Base-by-base conservation (phyloP, 2,113 vertebrate genomes). In the Pelecanus crispus region DNA sequence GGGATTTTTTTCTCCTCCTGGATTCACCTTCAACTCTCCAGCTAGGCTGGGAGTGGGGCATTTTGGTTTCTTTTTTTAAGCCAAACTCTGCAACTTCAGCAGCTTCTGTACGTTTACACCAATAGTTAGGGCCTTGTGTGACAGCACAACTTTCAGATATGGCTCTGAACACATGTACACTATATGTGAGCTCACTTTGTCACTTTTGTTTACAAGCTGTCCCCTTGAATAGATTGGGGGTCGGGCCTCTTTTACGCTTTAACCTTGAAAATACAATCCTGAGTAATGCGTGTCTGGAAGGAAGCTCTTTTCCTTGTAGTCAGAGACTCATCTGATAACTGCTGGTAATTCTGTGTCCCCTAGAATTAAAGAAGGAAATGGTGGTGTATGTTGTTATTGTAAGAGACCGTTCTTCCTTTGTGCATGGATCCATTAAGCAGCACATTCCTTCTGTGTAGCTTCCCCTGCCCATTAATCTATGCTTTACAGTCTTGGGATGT, bases 381-480 rank as follows among this genome's bases (percentile, higher is more conserved):
- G 20, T 45, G n/a, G 6, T 9, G 3, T 16, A 10, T 36, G 44
- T 36, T 13, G 4, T 11, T 66, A 4, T 22, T 42, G 18, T 38
- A 29, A 17, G 28, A n/a, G 21, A 38, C 17, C 0, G 2, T 17
- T 36, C 68, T 44, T 17, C 56, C 52, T 44, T 24, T 24, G 16
- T 17, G 24, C 20, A 7, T 1, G 25, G 74, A 38, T 24, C 50
- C 44, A 3, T 9, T 19, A 42, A 26, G 45, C 44, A 85, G 50
- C 34, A 42, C 31, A 17, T 70, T 66, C 61, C 59, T 61, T 16
- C 58, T 8, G 17, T 21, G 47, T 10, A 32, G 3, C 40, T 3
- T 36, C 81, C n/a, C 21, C 71, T 63, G 36, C 40, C 34, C 7
- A 0, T 19, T 32, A 2, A 36, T 38, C 50, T 21, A 0, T 3